Conservation (phyloP, 1,140 invertebrate species). For the Galendromus occidentalis region DNA sequence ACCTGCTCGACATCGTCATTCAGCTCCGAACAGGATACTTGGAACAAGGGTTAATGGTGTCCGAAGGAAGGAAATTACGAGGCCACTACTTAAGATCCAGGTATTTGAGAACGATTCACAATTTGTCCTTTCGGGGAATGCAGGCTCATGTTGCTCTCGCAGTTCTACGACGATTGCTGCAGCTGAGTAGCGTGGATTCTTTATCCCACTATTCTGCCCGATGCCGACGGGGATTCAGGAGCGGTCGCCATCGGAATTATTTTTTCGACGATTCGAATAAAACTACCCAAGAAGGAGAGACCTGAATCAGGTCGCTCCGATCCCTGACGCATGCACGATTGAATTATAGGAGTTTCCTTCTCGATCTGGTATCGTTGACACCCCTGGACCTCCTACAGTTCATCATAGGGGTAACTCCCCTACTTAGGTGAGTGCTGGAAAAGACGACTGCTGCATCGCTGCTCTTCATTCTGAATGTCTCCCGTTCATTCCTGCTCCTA, state of each 20-base stretch:
- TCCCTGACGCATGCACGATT: too few species aligned
- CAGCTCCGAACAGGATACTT: conserved; percentile 87
- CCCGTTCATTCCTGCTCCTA: too few species aligned
- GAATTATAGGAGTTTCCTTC: conserved; percentile 58
- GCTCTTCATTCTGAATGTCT: too few species aligned
- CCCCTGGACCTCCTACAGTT: conserved; percentile 70
- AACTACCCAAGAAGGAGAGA: background rate
- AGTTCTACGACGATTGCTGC: too few species aligned
- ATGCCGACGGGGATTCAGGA: background rate
- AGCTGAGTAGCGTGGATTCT: too few species aligned
- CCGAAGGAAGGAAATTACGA: conserved; percentile 67
- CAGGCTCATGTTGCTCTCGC: too few species aligned
- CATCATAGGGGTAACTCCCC: conserved; percentile 50
- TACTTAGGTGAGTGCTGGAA: conserved; percentile 37
- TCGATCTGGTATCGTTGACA: conserved; percentile 59
- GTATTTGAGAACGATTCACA: background rate
- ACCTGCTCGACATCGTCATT: conserved; percentile 62
- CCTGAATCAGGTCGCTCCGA: background rate
- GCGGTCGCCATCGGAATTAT: background rate
- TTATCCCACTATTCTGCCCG: background rate
- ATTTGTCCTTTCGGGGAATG: too few species aligned
- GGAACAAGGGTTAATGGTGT: conserved; percentile 81
- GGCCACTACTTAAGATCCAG: conserved; percentile 61
- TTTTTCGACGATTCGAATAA: background rate
- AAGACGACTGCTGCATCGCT: too few species aligned